phyloP scores from a whole-genome alignment of 2,113 vertebrate genomes.

The Cyanocitta stelleri region DNA sequence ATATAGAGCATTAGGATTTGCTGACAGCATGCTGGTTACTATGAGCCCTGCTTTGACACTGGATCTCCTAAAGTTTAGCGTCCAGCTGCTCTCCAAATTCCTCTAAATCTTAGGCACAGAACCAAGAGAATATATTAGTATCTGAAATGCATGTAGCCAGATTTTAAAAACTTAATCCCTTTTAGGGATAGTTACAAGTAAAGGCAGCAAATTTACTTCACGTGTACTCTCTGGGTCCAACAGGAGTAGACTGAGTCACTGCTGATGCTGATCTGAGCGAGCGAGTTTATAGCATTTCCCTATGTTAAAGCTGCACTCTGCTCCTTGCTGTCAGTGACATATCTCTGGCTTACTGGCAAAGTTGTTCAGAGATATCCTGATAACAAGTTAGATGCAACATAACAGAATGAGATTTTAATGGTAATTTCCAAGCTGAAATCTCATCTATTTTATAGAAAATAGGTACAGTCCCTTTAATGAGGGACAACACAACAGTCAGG shows the following conservation, averaged over 20 bases:
- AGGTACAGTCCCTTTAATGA: background rate
- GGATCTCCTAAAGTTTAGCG: background rate
- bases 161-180: background rate
- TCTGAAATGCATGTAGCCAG: background rate
- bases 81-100: slow-evolving; percentile 21
- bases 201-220: background rate
- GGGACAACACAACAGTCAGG: background rate
- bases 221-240: background rate
- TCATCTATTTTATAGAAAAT: background rate
- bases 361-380: background rate
- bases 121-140: background rate
- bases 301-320: background rate
- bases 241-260: background rate
- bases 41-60: background rate
- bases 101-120: slow-evolving; percentile 4
- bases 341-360: background rate
- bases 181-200: background rate
- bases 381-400: background rate
- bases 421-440: background rate
- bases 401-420: background rate
- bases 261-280: background rate
- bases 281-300: background rate
- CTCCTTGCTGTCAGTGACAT: background rate
- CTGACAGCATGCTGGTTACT: slow-evolving; percentile 9
- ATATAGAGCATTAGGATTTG: background rate